Evolutionary conservation across 2,888 invertebrate species (phyloP), one percentile per base, ranked within the genome.

Genomic region (Sminthurinus aureus): DNA sequence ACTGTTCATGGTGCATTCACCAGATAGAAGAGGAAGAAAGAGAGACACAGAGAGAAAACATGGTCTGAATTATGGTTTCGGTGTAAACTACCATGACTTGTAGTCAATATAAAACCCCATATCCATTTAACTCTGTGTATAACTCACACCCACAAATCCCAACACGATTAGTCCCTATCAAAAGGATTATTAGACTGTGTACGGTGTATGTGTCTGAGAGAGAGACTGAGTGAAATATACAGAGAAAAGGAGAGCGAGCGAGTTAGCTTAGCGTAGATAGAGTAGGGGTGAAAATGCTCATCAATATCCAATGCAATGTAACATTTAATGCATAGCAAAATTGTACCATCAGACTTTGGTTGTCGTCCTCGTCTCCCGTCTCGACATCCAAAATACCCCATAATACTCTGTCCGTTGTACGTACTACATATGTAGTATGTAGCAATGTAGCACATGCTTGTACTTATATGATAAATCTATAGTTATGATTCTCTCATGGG

Each of bases 61-160:
- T 22, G 20, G 22, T 24, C 76, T 20, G 58, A 78, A 15, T 58
- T 78, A 58, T 58, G 50, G 50, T 76, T 51, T 76, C 51, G 20
- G 15, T 51, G 22, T 50, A 24, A 38, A 75, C 58, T 52, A 58
- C 24, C 18, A 58, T 50, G 58, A 22, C 58, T 20, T 52, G 58
- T 52, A 20, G n/a, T 71, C 76, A 50, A 77, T 66, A 15, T 26
- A 51, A 80, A 80, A 20, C 71, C 51, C 73, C 69, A 79, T 79
- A 38, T 38, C 66, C 22, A 71, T 75, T 50, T 58, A 51, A 58
- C 50, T 71, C 15, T 15, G 26, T 24, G 24, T 71, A 79, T 69
- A 80, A 71, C 80, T 80, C 80, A 80, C 73, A 80, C 80, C 80
- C 73, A 80, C 80, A 80, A 80, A 80, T 80, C 80, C 69, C 64